Evolutionary conservation across 2,888 invertebrate genomes (phyloP), one percentile per base, ranked within the genome.

Genomic region (Cephus rjabovi): DNA sequence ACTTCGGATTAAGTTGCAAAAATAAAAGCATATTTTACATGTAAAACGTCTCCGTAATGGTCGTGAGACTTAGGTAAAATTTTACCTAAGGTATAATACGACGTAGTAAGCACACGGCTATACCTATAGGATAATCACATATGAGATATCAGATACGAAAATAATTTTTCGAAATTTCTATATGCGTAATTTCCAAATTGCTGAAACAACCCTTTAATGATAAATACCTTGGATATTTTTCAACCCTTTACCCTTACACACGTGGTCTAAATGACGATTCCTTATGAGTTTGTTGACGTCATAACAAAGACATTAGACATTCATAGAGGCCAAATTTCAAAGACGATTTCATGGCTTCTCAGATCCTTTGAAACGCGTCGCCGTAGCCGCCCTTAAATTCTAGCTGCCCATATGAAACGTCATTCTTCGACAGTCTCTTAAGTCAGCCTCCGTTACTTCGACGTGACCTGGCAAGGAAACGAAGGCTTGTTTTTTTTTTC

Each of bases 401-500:
- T 9, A 6, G 56, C 23, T 56, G 56, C 23, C 23, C 56, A 1
- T 56, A 9, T 2, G 56, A 56, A 56, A 56, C 6, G 9, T 23
- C 23, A 56, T 56, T 33, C 35, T 76, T 80, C 40, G 71, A 40
- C 34, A 35, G 30, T 79, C 69, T 81, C 56, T 68, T 75, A 79
- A 80, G 78, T 83, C 81, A 77, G 78, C 82, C 80, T 80, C 79
- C 82, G 82, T 85, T 83, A 82, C 80, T 80, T 77, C 83, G 83
- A 88, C 87, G 88, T 88, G 88, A 87, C 85, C 82, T 83, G 86
- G 85, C 83, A 84, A 81, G 83, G 77, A 85, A 86, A 84, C 82
- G 77, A 30, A 71, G 71, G 71, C 71, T 71, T 71, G 15, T 71
- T 11, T 71, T 31, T 11, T 4, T 33, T 11, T 12, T 23, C 31